phyloP scores from a whole-genome alignment of 1,140 invertebrate genomes.

The Sitobion miscanthi region DNA sequence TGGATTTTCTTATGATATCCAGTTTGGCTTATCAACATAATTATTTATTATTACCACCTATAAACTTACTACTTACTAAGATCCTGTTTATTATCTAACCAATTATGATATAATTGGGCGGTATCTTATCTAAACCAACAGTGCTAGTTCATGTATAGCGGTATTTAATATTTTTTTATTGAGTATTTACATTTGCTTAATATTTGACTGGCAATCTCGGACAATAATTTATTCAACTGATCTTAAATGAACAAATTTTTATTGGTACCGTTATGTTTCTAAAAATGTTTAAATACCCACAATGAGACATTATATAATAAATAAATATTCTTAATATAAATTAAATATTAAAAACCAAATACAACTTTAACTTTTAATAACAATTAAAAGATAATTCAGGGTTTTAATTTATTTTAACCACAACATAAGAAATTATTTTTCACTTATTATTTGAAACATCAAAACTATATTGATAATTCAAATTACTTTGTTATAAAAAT shows the following conservation, averaged over 20 bases:
- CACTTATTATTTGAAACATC: neutral
- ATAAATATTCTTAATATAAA: neutral
- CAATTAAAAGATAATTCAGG: neutral
- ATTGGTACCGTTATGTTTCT: neutral
- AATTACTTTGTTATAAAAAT: neutral
- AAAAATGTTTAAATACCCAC: neutral
- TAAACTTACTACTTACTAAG: too few relatives aligned
- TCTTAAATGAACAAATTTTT: neutral
- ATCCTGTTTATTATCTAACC: too few relatives aligned
- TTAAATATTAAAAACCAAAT: neutral
- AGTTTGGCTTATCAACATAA: too few relatives aligned
- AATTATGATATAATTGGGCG: neutral
- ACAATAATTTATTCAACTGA: neutral
- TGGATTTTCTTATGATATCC: too few relatives aligned
- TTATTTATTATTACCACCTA: too few relatives aligned
- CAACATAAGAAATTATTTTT: neutral
- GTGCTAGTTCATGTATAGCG: neutral
- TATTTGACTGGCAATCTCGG: neutral
- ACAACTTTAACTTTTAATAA: neutral
- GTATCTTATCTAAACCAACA: neutral
- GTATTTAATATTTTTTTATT: neutral
- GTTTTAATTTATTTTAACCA: neutral
- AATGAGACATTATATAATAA: neutral
- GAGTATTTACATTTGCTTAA: neutral
- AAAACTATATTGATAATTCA: neutral